These are phyloP conservation scores for Rhinoptilus africanus DNA, from an alignment of 2,113 vertebrate genomes.

Conservation along the genomic window DNA sequence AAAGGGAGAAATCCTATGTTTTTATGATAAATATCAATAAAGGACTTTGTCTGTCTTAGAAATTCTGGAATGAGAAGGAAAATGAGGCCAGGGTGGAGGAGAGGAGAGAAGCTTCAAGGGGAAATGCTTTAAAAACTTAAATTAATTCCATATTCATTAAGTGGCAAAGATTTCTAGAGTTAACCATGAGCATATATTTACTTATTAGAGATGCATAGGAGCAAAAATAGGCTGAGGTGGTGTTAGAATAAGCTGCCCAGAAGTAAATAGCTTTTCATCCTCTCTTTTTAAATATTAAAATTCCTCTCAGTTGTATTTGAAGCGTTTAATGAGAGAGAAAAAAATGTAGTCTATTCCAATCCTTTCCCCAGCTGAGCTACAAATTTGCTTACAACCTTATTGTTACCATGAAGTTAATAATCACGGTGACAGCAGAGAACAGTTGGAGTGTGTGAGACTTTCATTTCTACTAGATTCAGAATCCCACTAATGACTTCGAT, in stretches of 20 bases:
- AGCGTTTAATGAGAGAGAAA: constrained; percentile 27
- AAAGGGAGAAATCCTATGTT: neutral
- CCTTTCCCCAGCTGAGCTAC: neutral
- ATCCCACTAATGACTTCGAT: neutral
- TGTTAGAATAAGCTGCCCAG: neutral
- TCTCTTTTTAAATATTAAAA: constrained; percentile 51
- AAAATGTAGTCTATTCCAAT: neutral
- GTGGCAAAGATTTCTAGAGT: neutral
- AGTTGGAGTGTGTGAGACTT: neutral
- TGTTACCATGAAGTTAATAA: constrained; percentile 26
- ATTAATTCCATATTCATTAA: neutral
- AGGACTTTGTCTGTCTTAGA: neutral
- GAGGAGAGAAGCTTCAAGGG: neutral
- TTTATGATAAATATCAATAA: neutral
- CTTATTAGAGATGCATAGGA: neutral
- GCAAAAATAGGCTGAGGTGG: neutral
- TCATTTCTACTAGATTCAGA: neutral
- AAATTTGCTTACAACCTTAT: constrained; percentile 12
- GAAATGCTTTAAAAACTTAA: neutral
- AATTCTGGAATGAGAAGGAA: neutral
- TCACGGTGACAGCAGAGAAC: neutral
- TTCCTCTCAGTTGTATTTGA: neutral
- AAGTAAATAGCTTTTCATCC: constrained; percentile 11
- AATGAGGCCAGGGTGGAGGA: neutral
- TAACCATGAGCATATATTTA: neutral